phyloP scores from a whole-genome alignment of 1,140 invertebrate species.

The Solen grandis region DNA sequence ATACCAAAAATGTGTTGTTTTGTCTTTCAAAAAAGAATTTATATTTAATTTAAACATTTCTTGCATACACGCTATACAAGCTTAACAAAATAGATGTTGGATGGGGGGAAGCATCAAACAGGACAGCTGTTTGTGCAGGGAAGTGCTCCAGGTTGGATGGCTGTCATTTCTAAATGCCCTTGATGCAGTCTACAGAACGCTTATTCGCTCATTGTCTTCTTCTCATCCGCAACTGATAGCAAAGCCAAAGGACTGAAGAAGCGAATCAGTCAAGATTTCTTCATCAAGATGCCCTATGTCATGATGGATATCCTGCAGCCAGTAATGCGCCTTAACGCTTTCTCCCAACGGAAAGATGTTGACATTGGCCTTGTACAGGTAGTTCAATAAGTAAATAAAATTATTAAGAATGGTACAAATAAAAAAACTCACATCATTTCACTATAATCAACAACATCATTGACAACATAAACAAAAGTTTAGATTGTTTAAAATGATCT shows the following conservation, averaged over 20 bases:
- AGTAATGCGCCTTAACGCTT: conserved; percentile 8
- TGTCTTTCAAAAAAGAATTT: no score
- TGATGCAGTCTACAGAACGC: conserved; percentile 7
- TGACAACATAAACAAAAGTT: no score
- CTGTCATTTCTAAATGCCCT: conserved; percentile 15
- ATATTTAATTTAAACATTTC: no score
- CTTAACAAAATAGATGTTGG: no score
- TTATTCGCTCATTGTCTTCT: conserved; percentile 7
- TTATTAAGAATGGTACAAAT: no score
- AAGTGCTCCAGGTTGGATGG: conserved; percentile 16
- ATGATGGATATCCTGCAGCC: conserved; percentile 27
- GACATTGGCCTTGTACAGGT: conserved; percentile 23
- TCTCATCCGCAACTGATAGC: conserved; percentile 4
- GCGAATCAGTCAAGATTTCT: conserved; percentile 28
- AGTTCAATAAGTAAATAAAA: neutral
- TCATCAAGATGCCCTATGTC: conserved; percentile 7
- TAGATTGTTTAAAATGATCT: no score
- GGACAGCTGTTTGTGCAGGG: no score
- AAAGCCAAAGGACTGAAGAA: conserved; percentile 25
- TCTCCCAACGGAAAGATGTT: conserved; percentile 31
- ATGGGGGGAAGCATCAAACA: no score
- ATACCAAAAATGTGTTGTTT: no score
- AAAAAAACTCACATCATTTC: no score
- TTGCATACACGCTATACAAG: no score
- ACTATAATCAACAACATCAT: no score